Conservation (phyloP, 2,888 invertebrate genomes). For the Thalpophila matura region DNA sequence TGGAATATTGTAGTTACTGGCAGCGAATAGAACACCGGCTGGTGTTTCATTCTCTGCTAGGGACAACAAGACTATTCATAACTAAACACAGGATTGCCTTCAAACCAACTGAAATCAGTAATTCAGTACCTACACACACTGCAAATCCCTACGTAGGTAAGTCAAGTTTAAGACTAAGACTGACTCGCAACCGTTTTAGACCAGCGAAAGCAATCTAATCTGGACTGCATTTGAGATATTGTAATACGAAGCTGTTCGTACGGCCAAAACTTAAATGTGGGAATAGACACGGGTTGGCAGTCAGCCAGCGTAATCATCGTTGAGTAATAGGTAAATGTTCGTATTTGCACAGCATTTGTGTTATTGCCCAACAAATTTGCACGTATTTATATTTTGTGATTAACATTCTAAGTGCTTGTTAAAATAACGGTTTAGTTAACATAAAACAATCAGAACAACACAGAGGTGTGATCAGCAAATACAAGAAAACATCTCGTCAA, state of each 20-base stretch:
- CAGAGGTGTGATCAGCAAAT: no score
- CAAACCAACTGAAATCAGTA: no score
- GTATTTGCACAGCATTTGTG: constrained; percentile 75
- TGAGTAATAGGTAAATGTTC: constrained; percentile 76
- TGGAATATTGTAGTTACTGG: no score
- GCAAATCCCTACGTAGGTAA: no score
- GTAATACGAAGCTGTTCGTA: constrained; percentile 57
- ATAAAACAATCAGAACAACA: no score
- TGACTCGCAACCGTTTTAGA: constrained; percentile 30
- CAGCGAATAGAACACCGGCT: no score
- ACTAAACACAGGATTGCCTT: no score
- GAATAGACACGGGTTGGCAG: constrained; percentile 71
- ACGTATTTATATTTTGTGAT: constrained; percentile 66
- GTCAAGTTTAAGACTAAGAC: constrained; percentile 3
- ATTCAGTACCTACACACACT: no score
- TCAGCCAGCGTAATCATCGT: constrained; percentile 77
- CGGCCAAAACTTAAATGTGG: constrained; percentile 64
- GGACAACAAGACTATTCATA: no score
- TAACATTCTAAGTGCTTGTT: constrained; percentile 57
- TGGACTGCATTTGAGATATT: constrained; percentile 54
- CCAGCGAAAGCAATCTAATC: constrained; percentile 50
- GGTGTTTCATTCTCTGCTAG: no score
- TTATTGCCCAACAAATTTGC: constrained; percentile 73
- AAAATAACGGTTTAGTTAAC: constrained; percentile 48
- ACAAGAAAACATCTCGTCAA: no score